Base-by-base conservation (phyloP, 2,113 vertebrate species). In the Diadophis punctatus region DNA sequence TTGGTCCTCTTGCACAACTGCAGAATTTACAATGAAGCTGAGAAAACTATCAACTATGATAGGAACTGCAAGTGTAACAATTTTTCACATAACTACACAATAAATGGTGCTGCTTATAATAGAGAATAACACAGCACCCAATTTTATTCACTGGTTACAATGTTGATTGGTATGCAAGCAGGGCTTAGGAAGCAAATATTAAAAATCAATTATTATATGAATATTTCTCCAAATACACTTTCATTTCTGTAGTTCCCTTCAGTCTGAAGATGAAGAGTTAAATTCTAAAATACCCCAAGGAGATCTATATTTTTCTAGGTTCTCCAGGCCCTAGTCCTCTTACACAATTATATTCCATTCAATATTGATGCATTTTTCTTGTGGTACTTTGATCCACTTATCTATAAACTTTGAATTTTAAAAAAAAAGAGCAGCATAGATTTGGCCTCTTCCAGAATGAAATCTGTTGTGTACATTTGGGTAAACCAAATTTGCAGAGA, bases 331-430 rank as follows among this genome's bases (percentile, higher is more conserved):
- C 89, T 90, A 0, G 90, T 90, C 53, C 85, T 86, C 85, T 43
- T 68, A 95, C 87, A 55, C 34, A 91, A 43, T 92, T 86, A 92
- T 92, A 52, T 90, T 51, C 87, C 90, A n/a, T 55, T 84, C 43
- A 84, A 46, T 30, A 58, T 46, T 87, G 49, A 88, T 5, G 12
- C 11, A 80, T 16, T 84, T 60, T 74, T 51, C 3, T 91, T 60
- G 4, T 23, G 49, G 11, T 25, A 20, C 30, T 39, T 55, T 88
- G 30, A 51, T 22, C 46, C 49, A 6, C 14, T 88, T 43, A 51
- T 88, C 43, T 68, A 87, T 58, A 3, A 88, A 27, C 16, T 91
- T 43, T 88, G 58, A 74, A 52, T 55, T 48, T 43, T 43, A 74
- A 89, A 68, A 91, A 87, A 23, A 88, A 52, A 30, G 23, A 89